Evolutionary conservation across 2,797 vertebrate species (phyloP), one percentile per base, ranked within the genome.

Genomic region (Tarsius wallacei): DNA sequence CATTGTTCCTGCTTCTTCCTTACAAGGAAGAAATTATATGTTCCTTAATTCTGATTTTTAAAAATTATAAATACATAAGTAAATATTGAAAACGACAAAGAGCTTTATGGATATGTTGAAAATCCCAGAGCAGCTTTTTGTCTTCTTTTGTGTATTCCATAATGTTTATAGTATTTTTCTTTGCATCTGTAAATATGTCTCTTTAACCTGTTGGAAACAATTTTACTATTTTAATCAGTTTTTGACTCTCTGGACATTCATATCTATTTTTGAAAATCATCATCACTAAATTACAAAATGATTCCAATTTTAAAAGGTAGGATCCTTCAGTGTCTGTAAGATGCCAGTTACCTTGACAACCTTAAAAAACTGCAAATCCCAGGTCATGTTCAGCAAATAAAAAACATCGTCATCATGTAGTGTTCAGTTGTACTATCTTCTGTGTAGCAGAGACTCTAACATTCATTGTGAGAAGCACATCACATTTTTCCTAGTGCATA

Each of bases 271-370:
- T 85, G 57, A 96, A 95, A 93, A 68, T 92, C 21, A 63, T 81
- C 74, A 61, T 89, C 70, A 91, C 76, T 94, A 95, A 95, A 80
- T 96, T 87, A 86, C 55, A 89, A 55, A 93, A 63, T 94, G 74
- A 80, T 95, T 95, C 31, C 21, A 80, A 9, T 93, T 90, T 94
- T 91, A 78, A 96, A 96, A 96, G 85, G 31, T 88, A 91, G 66
- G 49, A 49, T 89, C 47, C 82, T 86, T 95, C 63, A 57, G 6
- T 95, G 31, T 95, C 78, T 87, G 51, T 93, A 90, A 88, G 80
- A 66, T 96, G 64, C 71, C 57, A 22, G 93, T 97, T 97, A 36
- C 76, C 87, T 64, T 97, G 94, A 93, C 82, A 97, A 93, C 93
- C 36, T 81, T 51, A 94, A 86, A 93, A 95, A 55, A 91, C 47